phyloP scores from a whole-genome alignment of 2,888 invertebrate genomes.

The Agrochola lota region DNA sequence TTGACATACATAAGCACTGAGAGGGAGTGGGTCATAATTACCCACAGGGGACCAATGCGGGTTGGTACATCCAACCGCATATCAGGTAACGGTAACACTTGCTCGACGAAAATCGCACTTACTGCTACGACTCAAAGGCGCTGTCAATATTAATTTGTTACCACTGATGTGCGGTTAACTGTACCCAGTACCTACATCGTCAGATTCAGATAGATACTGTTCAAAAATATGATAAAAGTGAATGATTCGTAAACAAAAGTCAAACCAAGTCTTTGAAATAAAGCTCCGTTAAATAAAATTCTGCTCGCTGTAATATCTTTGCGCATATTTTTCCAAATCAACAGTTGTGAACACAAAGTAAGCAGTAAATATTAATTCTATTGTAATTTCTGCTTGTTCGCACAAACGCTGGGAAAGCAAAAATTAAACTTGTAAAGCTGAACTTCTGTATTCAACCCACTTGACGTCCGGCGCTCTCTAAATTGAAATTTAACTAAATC shows the following conservation, averaged over 20 bases:
- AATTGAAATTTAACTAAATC: conserved; percentile 82
- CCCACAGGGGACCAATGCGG: neutral
- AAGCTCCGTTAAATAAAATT: conserved; percentile 18
- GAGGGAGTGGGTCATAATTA: neutral
- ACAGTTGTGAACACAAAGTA: conserved; percentile 57
- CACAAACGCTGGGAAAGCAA: conserved; percentile 59
- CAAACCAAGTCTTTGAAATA: conserved; percentile 27
- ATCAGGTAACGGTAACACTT: neutral
- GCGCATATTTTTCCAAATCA: conserved; percentile 50
- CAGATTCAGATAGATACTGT: neutral
- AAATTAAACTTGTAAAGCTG: conserved; percentile 75
- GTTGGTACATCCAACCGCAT: neutral
- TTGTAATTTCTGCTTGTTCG: conserved; percentile 62
- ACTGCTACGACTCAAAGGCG: neutral
- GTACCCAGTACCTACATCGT: neutral
- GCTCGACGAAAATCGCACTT: neutral
- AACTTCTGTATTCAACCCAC: conserved; percentile 78
- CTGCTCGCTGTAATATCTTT: conserved; percentile 21
- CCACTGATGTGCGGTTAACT: neutral
- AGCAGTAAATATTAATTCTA: conserved; percentile 63
- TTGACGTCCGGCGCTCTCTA: conserved; percentile 73
- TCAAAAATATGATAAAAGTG: neutral
- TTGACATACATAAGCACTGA: neutral
- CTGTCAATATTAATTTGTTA: neutral
- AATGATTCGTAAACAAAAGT: conserved; percentile 8